These are phyloP conservation scores for Tapera naevia DNA, from an alignment of 2,797 vertebrate genomes.

Conservation along the genomic window DNA sequence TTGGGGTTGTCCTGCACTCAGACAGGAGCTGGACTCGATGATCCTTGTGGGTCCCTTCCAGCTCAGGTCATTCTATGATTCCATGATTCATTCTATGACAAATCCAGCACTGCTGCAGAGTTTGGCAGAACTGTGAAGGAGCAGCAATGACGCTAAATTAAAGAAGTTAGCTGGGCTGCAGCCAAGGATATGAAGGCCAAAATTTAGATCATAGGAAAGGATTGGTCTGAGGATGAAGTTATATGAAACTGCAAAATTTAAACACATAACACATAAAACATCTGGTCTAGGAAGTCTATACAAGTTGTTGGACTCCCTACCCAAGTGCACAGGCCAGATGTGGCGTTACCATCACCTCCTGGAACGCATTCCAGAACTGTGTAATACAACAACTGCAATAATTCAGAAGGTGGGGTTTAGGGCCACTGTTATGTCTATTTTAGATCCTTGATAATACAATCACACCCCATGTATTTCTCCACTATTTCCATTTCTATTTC, in stretches of 20 bases:
- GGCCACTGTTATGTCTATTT: background rate
- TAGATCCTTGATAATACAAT: background rate
- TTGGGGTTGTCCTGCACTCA: too few species aligned
- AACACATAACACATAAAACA: background rate
- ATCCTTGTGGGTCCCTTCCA: too few species aligned
- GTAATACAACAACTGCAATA: background rate
- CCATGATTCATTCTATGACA: too few species aligned
- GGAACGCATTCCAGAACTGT: background rate
- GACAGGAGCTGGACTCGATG: too few species aligned
- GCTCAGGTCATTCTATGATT: too few species aligned
- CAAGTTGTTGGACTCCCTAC: background rate
- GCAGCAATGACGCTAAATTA: background rate
- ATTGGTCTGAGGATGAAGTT: background rate
- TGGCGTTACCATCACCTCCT: background rate
- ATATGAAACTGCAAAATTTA: background rate
- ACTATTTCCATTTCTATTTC: background rate
- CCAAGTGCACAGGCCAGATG: background rate
- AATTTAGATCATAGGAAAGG: background rate
- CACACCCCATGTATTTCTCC: background rate
- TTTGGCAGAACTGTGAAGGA: background rate
- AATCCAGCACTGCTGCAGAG: fast-evolving
- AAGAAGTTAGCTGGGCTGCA: background rate
- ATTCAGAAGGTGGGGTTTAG: background rate
- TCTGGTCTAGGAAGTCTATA: background rate
- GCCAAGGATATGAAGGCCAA: background rate